Conservation (phyloP, 1,140 invertebrate genomes). For the Rhagoletis pomonella region DNA sequence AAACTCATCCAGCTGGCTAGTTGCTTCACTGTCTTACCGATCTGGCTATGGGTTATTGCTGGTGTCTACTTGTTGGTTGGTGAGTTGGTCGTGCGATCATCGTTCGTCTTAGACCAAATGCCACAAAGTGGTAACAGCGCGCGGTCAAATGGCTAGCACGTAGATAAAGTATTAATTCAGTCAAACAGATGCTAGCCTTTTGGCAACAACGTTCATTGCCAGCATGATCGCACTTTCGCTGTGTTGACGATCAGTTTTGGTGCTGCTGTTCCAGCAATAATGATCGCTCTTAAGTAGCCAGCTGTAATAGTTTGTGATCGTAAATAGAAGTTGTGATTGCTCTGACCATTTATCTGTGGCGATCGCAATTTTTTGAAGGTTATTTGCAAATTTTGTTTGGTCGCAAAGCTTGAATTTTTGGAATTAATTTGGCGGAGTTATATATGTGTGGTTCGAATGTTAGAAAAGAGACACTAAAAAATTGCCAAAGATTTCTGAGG, state of each 20-base stretch:
- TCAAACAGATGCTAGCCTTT: conserved; percentile 35
- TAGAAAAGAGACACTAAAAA: too few relatives aligned
- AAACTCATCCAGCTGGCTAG: neutral
- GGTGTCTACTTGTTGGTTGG: neutral
- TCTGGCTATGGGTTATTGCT: neutral
- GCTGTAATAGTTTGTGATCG: neutral
- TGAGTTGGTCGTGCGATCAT: neutral
- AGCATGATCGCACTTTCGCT: conserved; percentile 49
- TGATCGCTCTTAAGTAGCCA: neutral
- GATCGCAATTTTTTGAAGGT: neutral
- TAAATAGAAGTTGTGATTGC: neutral
- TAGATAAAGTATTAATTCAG: neutral
- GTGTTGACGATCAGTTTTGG: conserved; percentile 5
- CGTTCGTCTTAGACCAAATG: conserved; percentile 2
- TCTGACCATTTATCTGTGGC: neutral
- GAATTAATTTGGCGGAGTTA: neutral
- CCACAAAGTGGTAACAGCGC: conserved; percentile 3
- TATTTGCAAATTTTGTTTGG: neutral
- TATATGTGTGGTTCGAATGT: neutral
- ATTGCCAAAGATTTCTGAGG: too few relatives aligned
- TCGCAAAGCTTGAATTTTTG: neutral
- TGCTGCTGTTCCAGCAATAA: neutral
- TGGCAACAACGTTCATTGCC: conserved; percentile 50
- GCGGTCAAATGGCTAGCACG: conserved; percentile 31
- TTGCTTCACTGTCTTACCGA: neutral